Evolutionary conservation across 2,888 invertebrate genomes (phyloP).

Genomic region (Zele albiditarsus): DNA sequence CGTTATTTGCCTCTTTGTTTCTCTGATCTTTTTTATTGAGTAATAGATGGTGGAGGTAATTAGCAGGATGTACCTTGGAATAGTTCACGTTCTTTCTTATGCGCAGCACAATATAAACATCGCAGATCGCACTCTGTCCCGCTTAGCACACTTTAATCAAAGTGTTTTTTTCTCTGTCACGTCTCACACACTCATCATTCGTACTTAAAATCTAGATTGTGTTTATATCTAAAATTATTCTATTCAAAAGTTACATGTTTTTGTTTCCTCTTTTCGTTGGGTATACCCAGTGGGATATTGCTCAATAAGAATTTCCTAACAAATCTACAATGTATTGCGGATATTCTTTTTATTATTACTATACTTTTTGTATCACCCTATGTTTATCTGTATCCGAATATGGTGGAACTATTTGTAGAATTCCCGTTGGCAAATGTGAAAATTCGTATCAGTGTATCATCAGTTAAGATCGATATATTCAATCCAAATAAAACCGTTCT

Average conservation of each 20-base stretch:
- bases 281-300: slow-evolving; percentile 68
- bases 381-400: slow-evolving; percentile 57
- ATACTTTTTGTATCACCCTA: slow-evolving; percentile 43
- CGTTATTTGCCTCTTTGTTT: slow-evolving; percentile 63
- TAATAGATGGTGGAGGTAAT: slow-evolving; percentile 69
- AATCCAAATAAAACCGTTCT: slow-evolving; percentile 44
- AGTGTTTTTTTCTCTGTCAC: slow-evolving; percentile 44
- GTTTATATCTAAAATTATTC: slow-evolving; percentile 31
- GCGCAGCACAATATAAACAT: slow-evolving; percentile 73
- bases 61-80: slow-evolving; percentile 73
- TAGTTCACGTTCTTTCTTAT: slow-evolving; percentile 74
- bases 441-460: slow-evolving; percentile 29
- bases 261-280: slow-evolving; percentile 47
- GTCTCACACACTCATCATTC: slow-evolving; percentile 49
- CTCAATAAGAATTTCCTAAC: slow-evolving; percentile 69
- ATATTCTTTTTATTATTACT: slow-evolving; percentile 26
- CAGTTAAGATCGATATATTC: slow-evolving; percentile 42
- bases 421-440: slow-evolving; percentile 52
- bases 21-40: slow-evolving; percentile 52
- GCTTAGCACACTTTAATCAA: slow-evolving; percentile 51
- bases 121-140: slow-evolving; percentile 68
- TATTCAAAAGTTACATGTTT: slow-evolving; percentile 43
- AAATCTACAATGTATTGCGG: slow-evolving; percentile 56
- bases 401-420: slow-evolving; percentile 69
- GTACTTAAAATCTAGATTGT: slow-evolving; percentile 25